Evolutionary conservation across 2,797 vertebrate species (phyloP), one percentile per base, ranked within the genome.

Genomic region (Tympanoctomys barrerae): DNA sequence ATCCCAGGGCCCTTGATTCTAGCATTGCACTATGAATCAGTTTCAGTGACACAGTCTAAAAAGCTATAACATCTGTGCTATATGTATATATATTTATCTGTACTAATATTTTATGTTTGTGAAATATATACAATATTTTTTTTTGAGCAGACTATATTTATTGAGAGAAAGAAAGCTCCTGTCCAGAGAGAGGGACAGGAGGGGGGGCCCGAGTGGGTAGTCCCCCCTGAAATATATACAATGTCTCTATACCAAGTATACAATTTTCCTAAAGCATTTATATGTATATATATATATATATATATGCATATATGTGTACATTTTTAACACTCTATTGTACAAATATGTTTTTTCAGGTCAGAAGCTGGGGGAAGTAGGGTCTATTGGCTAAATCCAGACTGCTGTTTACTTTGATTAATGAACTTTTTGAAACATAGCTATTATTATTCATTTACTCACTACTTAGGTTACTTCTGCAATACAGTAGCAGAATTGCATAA

Each of bases 91-190:
- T 88, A 42, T 94, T 73, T 87, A 91, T 39, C 19, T 16, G n/a
- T 54, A 78, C 42, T 82, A 66, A n/a, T 86, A 70, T 79, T 96
- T 95, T 78, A 22, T 94, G 46, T 81, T 46, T 93, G 49, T 88
- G 33, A 93, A 87, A 66, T 31, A 93, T 93, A 85, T 5, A 68
- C 42, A 92, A 81, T 93, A 61, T 88, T 75, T 42, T 42, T 42
- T 42, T 42, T 42, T 5, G 42, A 42, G 42, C 42, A 42, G 42
- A 42, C 4, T 42, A 42, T 42, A 42, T 42, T 42, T 42, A 42
- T 42, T 42, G 42, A 42, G 42, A 42, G 42, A 42, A 42, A 42
- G 42, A 42, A 42, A 42, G 42, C 42, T 42, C 42, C 42, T 42
- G 42, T 42, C 42, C 42, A 42, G 42, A 42, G 42, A 42, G 42